Conservation (phyloP, 2,888 invertebrate genomes). For the Drosophila putrida region DNA sequence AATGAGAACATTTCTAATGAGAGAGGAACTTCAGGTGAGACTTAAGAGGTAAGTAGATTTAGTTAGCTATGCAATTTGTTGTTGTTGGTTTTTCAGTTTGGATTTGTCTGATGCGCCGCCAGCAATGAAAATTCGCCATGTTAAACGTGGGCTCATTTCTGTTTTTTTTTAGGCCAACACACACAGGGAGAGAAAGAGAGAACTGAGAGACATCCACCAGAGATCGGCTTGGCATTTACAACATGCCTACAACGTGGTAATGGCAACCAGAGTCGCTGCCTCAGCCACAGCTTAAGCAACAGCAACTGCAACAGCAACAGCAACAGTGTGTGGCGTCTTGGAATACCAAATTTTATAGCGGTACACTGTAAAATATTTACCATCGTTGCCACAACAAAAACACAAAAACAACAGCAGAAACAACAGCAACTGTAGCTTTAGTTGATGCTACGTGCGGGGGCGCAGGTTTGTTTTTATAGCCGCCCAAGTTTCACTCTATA, state of each 20-base stretch:
- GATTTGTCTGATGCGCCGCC: constrained; percentile 62
- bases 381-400: constrained; percentile 15
- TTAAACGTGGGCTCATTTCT: constrained; percentile 78
- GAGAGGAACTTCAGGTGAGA: constrained; percentile 16
- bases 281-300: background rate
- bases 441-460: constrained; percentile 71
- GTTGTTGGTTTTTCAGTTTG: constrained; percentile 35
- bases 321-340: constrained; percentile 62
- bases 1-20: constrained; percentile 31
- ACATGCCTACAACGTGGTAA: constrained; percentile 80
- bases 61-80: constrained; percentile 42
- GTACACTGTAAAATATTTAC: constrained; percentile 77
- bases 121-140: constrained; percentile 74
- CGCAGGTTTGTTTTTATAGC: constrained; percentile 80
- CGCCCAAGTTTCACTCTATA: constrained; percentile 72
- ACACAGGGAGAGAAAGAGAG: constrained; percentile 27
- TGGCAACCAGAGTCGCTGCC: constrained; percentile 56
- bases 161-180: constrained; percentile 74
- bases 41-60: constrained; percentile 1
- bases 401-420: constrained; percentile 6
- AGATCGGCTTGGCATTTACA: constrained; percentile 78
- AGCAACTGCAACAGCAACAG: constrained; percentile 10
- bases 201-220: constrained; percentile 31
- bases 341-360: constrained; percentile 80
- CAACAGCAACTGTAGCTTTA: constrained; percentile 16